Conservation (phyloP, 2,888 invertebrate genomes). For the Minunthozetes semirufus region DNA sequence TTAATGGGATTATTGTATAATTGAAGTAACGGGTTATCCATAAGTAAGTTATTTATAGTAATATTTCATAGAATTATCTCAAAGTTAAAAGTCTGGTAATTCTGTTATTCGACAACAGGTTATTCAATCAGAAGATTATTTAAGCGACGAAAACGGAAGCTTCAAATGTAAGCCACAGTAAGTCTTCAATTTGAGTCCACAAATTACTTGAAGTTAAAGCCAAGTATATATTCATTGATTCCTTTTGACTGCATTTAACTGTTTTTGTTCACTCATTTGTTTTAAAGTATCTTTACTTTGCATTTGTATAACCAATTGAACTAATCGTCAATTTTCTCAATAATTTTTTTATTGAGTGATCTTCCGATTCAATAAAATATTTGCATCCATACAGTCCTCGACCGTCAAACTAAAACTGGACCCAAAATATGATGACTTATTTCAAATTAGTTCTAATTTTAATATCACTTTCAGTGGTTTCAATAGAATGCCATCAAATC, state of each 20-base stretch:
- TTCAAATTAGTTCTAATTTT: background rate
- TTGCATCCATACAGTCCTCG: no score
- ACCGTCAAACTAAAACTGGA: no score
- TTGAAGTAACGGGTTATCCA: no score
- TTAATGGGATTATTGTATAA: background rate
- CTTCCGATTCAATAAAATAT: no score
- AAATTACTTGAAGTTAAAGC: background rate
- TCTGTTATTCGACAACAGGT: conserved; percentile 7
- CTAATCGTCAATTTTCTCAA: no score
- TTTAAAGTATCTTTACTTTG: no score
- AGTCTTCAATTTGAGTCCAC: background rate
- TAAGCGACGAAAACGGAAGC: conserved; percentile 29
- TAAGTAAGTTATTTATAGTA: background rate
- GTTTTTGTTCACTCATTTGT: no score
- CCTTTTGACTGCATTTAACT: background rate
- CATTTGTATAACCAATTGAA: no score
- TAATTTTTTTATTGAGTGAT: no score
- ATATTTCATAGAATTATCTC: background rate
- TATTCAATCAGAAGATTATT: conserved; percentile 11
- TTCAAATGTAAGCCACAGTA: background rate
- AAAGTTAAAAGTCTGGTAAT: conserved; percentile 7
- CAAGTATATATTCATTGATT: conserved; percentile 18
- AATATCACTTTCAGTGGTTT: background rate
- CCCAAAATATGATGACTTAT: background rate
- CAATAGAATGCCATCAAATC: background rate